These are phyloP conservation scores for Epinephelus moara DNA, from an alignment of 2,113 vertebrate genomes.

Conservation along the genomic window DNA sequence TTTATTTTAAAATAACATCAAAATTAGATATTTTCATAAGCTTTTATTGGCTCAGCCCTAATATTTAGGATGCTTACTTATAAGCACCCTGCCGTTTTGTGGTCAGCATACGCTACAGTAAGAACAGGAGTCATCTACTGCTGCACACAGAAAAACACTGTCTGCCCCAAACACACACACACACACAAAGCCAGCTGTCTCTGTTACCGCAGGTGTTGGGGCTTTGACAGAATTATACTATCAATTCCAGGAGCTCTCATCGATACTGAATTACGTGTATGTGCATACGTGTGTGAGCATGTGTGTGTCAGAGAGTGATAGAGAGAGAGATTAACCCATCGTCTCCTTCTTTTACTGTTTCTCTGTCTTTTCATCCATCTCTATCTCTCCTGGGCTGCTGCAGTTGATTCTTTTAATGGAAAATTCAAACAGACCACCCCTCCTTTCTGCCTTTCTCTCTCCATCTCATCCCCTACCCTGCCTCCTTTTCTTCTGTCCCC, in stretches of 20 bases:
- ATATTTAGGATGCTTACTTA: neutral
- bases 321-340: conserved; percentile 53
- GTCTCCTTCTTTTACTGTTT: conserved; percentile 25
- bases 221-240: conserved; percentile 54
- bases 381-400: conserved; percentile 44
- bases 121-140: neutral
- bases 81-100: neutral
- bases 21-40: neutral
- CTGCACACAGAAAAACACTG: neutral
- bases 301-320: conserved; percentile 29
- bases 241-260: conserved; percentile 52
- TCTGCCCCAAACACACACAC: conserved; percentile 3
- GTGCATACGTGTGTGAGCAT: conserved; percentile 8
- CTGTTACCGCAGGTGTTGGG: conserved; percentile 56
- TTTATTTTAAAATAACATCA: too few relatives aligned
- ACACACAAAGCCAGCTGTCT: conserved; percentile 11
- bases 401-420: conserved; percentile 65
- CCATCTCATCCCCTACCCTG: conserved; percentile 20
- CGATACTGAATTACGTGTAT: conserved; percentile 27
- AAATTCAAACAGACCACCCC: conserved; percentile 55
- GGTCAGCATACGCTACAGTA: neutral
- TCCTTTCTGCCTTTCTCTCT: conserved; percentile 2
- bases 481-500: conserved; percentile 17
- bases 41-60: too few relatives aligned
- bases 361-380: conserved; percentile 58